Evolutionary conservation across 1,140 invertebrate genomes (phyloP).

Genomic region (Saccostrea glomerata): DNA sequence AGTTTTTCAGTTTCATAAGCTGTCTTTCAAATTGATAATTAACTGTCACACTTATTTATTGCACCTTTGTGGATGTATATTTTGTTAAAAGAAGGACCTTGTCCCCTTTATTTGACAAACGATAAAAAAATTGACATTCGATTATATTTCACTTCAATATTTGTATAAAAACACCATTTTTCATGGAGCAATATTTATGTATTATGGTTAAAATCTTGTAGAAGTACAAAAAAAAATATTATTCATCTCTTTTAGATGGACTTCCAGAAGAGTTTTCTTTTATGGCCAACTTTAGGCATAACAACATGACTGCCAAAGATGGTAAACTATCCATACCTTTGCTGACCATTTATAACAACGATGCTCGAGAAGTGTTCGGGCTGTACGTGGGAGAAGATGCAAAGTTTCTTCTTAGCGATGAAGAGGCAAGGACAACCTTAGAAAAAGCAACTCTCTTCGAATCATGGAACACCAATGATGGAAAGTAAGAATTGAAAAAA

Average conservation of each 20-base stretch:
- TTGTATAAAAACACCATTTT: too few species aligned
- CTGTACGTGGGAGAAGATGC: slow-evolving; percentile 27
- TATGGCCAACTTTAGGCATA: slow-evolving; percentile 44
- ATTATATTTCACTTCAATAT: too few species aligned
- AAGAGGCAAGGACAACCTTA: slow-evolving; percentile 6
- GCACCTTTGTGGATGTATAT: too few species aligned
- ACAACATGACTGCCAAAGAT: not conserved
- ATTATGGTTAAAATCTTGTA: too few species aligned
- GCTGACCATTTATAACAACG: slow-evolving; percentile 40
- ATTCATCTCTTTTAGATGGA: not conserved
- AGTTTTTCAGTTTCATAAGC: too few species aligned
- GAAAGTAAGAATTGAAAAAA: not conserved
- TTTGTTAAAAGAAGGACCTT: too few species aligned
- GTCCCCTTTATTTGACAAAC: too few species aligned
- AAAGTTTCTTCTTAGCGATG: slow-evolving; percentile 41
- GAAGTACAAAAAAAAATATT: too few species aligned
- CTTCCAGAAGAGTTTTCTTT: slow-evolving; percentile 45
- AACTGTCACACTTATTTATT: too few species aligned
- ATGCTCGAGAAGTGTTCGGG: slow-evolving; percentile 38
- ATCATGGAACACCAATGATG: slow-evolving; percentile 43
- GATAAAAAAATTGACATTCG: too few species aligned
- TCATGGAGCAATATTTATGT: too few species aligned
- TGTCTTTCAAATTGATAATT: too few species aligned
- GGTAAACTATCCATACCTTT: slow-evolving; percentile 46
- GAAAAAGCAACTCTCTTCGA: slow-evolving; percentile 13